Percentiles rank a stretch among this genome's conserved stretches.
Conservation (phyloP, 2,888 invertebrate species). For the Gnatocerus cornutus region DNA sequence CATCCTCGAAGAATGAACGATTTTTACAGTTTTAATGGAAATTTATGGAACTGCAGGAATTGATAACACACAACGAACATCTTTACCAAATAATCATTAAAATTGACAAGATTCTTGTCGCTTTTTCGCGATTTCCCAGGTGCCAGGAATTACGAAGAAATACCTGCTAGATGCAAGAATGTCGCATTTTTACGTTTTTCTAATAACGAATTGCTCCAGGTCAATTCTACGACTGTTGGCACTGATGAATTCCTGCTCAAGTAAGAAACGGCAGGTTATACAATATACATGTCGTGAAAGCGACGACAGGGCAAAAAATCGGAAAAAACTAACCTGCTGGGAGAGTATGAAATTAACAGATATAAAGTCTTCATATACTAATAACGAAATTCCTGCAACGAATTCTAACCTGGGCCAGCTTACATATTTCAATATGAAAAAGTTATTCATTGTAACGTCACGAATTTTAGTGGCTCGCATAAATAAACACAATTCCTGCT, state of each 20-base stretch:
- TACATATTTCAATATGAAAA: too few relatives aligned
- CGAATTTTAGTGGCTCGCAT: background rate
- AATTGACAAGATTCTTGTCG: too few relatives aligned
- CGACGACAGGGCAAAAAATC: background rate
- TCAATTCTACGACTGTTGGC: background rate
- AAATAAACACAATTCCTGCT: constrained; percentile 18
- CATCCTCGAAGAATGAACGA: background rate
- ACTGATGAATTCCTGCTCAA: constrained; percentile 8
- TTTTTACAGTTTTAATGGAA: constrained; percentile 4
- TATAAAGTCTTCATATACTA: too few relatives aligned
- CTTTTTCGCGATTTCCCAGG: too few relatives aligned
- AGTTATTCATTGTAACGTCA: too few relatives aligned
- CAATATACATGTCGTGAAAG: constrained; percentile 8
- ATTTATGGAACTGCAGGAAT: constrained; percentile 1
- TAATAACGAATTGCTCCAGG: background rate
- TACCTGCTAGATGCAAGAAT: constrained; percentile 1
- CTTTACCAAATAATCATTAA: too few relatives aligned
- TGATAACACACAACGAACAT: background rate
- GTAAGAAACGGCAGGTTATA: background rate
- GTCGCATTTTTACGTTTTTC: constrained; percentile 4
- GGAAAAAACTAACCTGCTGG: too few relatives aligned
- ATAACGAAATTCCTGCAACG: too few relatives aligned
- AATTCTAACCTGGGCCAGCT: too few relatives aligned
- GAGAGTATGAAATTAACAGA: too few relatives aligned
- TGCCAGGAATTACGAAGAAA: background rate